Evolutionary conservation across 2,113 vertebrate genomes (phyloP).

Genomic region (Dromaius novaehollandiae): DNA sequence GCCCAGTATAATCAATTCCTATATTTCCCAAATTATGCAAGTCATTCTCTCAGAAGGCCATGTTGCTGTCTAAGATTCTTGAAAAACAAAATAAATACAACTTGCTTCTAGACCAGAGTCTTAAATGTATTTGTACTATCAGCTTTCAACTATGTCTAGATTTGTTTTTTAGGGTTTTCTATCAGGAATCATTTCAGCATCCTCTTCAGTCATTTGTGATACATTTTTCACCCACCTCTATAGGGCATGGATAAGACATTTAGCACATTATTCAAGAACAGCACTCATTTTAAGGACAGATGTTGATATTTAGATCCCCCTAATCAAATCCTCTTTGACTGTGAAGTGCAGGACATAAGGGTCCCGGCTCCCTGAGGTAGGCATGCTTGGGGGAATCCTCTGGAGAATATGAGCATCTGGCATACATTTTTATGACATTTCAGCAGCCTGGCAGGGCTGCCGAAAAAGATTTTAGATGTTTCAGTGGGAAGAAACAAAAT

Average conservation of each 20-base stretch:
- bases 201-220: neutral
- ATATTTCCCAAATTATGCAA: neutral
- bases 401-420: conserved; percentile 22
- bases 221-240: neutral
- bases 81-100: rapidly evolving
- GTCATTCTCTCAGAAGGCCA: neutral
- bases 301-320: conserved; percentile 33
- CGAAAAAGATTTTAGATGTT: neutral
- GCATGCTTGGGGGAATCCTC: neutral
- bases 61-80: neutral
- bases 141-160: neutral
- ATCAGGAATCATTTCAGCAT: neutral
- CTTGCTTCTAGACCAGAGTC: neutral
- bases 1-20: neutral
- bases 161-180: neutral
- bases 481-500: neutral
- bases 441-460: neutral
- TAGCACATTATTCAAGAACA: neutral
- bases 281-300: neutral
- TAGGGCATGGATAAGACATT: neutral
- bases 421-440: conserved; percentile 30
- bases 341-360: neutral
- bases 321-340: neutral
- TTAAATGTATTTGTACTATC: neutral
- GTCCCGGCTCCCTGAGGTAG: neutral